These are phyloP conservation scores for Oryzias javanicus DNA, from an alignment of 2,113 vertebrate species.

Conservation along the genomic window DNA sequence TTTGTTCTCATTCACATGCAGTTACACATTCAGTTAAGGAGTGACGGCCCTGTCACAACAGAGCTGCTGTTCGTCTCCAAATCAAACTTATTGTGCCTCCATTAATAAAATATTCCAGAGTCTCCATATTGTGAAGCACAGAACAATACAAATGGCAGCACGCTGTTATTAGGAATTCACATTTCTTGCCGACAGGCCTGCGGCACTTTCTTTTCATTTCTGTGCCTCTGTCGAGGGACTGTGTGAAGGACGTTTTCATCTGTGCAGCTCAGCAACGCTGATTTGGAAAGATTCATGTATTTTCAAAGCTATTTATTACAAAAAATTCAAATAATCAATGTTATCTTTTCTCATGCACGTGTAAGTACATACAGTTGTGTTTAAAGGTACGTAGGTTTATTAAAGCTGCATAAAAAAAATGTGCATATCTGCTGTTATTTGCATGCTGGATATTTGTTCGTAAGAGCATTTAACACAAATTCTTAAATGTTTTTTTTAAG, in stretches of 20 bases:
- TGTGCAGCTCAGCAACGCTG: slow-evolving; percentile 12
- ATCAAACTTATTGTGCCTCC: slow-evolving; percentile 30
- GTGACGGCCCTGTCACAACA: neutral
- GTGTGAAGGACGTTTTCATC: slow-evolving; percentile 19
- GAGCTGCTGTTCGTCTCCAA: slow-evolving; percentile 34
- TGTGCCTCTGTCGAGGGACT: slow-evolving; percentile 9
- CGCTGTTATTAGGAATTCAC: slow-evolving; percentile 41
- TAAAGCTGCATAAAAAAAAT: slow-evolving; percentile 24
- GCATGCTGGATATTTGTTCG: slow-evolving; percentile 30
- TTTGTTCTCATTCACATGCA: too few relatives aligned
- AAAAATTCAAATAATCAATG: slow-evolving; percentile 30
- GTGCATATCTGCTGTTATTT: slow-evolving; percentile 32
- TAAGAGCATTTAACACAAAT: neutral
- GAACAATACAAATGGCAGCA: slow-evolving; percentile 28
- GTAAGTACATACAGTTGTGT: too few relatives aligned
- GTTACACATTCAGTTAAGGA: too few relatives aligned
- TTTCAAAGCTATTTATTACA: slow-evolving; percentile 20
- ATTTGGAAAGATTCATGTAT: slow-evolving; percentile 31
- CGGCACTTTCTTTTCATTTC: slow-evolving; percentile 15
- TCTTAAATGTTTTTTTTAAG: neutral
- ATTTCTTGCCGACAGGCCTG: slow-evolving; percentile 30
- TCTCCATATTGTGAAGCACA: slow-evolving; percentile 34
- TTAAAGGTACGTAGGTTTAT: neutral
- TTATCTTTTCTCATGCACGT: neutral
- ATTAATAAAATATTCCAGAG: slow-evolving; percentile 56